Conservation (phyloP, 2,113 vertebrate genomes). For the Bubo blakistoni region DNA sequence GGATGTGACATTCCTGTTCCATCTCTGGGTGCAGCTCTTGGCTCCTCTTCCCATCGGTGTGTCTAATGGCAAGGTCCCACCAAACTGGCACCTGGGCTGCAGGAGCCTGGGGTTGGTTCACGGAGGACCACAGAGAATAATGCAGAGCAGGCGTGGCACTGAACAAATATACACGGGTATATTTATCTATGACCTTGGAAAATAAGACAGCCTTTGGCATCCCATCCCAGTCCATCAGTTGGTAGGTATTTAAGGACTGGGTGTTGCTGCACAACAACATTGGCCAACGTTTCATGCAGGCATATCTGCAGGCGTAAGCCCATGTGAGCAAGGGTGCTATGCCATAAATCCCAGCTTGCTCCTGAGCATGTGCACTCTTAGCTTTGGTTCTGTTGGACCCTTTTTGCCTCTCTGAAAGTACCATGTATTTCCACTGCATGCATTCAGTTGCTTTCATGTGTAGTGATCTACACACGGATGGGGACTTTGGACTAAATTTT, state of each 20-base stretch:
- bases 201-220: not conserved
- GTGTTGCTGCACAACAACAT: not conserved
- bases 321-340: not conserved
- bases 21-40: not conserved
- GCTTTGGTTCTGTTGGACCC: not conserved
- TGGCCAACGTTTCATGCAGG: not conserved
- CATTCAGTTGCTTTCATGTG: not conserved
- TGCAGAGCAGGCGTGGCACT: not conserved
- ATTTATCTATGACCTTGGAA: slow-evolving; percentile 32
- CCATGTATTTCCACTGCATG: not conserved
- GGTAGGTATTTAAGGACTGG: not conserved
- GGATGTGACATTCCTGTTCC: not conserved
- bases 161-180: not conserved
- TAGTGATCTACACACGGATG: not conserved
- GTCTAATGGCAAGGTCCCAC: not conserved
- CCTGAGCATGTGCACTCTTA: not conserved
- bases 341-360: not conserved
- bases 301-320: not conserved
- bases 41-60: not conserved
- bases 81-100: not conserved
- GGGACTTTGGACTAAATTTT: not conserved
- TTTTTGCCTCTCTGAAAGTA: not conserved
- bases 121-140: not conserved
- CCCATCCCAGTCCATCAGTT: not conserved
- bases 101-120: not conserved